Percentiles rank a stretch among this genome's conserved stretches.
phyloP scores from a whole-genome alignment of 2,113 vertebrate species.

The Embiotoca jacksoni region DNA sequence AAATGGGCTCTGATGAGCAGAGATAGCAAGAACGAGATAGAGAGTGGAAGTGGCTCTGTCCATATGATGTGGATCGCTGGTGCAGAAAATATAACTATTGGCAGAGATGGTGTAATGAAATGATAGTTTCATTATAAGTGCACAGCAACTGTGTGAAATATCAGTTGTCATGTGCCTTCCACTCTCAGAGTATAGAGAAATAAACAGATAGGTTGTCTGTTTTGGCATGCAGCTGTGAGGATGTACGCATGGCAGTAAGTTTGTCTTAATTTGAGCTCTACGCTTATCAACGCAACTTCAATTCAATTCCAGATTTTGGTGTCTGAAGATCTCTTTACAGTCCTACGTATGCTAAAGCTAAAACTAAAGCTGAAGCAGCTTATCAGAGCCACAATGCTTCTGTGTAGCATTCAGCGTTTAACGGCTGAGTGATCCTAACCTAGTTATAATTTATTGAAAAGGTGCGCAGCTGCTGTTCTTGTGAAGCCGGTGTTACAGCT shows the following conservation, averaged over 20 bases:
- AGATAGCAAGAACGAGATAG: conserved; percentile 30
- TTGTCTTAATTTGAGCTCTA: background rate
- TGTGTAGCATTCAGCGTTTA: conserved; percentile 33
- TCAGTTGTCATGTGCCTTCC: conserved; percentile 22
- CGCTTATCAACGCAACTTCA: background rate
- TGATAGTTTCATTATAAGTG: conserved; percentile 57
- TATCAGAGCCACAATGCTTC: conserved; percentile 11
- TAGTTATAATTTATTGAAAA: conserved; percentile 61
- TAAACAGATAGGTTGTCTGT: background rate
- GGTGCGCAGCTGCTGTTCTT: conserved; percentile 36
- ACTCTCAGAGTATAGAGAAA: background rate
- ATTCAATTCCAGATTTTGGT: background rate
- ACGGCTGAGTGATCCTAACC: conserved; percentile 31
- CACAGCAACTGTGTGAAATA: conserved; percentile 15
- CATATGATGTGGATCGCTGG: conserved; percentile 63
- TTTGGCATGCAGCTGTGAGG: background rate
- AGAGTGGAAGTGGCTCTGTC: conserved; percentile 48
- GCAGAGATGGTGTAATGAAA: conserved; percentile 59
- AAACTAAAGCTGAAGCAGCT: background rate
- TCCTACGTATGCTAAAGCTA: background rate
- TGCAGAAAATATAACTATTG: conserved; percentile 71
- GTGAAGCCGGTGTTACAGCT: conserved; percentile 34
- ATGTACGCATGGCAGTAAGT: background rate
- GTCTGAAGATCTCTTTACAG: background rate
- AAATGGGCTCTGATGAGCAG: conserved; percentile 52